phyloP scores from a whole-genome alignment of 2,113 vertebrate genomes.

The Psilopogon haemacephalus region DNA sequence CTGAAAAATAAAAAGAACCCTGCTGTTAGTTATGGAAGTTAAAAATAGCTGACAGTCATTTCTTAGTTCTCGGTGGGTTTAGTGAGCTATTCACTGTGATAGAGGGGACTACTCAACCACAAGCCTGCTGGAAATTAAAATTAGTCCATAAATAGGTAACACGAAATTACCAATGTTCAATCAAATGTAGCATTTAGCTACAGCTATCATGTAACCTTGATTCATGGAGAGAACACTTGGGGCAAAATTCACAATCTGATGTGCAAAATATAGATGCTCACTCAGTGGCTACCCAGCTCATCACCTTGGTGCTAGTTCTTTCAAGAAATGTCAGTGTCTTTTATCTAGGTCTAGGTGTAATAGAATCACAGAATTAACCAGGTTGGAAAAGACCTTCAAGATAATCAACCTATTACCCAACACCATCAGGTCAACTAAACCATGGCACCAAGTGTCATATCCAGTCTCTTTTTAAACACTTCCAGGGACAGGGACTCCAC shows the following conservation, averaged over 20 bases:
- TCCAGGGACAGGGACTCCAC: too few species aligned
- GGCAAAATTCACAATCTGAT: background rate
- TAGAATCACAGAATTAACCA: too few species aligned
- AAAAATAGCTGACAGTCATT: slow-evolving; percentile 46
- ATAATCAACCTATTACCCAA: too few species aligned
- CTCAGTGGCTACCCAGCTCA: background rate
- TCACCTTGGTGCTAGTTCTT: background rate
- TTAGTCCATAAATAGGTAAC: slow-evolving; percentile 7
- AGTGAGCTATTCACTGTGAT: background rate
- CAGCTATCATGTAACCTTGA: background rate
- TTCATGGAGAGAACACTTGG: background rate
- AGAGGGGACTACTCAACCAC: background rate
- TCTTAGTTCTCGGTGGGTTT: slow-evolving; percentile 14
- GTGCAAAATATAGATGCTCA: background rate
- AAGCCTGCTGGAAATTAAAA: slow-evolving; percentile 27
- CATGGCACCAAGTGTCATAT: too few species aligned
- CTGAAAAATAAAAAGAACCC: slow-evolving; percentile 47
- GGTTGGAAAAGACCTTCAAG: too few species aligned
- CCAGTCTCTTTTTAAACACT: too few species aligned
- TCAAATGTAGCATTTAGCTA: background rate
- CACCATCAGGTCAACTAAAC: too few species aligned
- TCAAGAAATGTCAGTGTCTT: background rate
- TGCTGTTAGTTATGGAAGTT: slow-evolving; percentile 17
- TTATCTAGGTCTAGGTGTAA: background rate
- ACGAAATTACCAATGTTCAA: background rate